Conservation (phyloP, 2,797 vertebrate species). For the Pseudochirops cupreus region DNA sequence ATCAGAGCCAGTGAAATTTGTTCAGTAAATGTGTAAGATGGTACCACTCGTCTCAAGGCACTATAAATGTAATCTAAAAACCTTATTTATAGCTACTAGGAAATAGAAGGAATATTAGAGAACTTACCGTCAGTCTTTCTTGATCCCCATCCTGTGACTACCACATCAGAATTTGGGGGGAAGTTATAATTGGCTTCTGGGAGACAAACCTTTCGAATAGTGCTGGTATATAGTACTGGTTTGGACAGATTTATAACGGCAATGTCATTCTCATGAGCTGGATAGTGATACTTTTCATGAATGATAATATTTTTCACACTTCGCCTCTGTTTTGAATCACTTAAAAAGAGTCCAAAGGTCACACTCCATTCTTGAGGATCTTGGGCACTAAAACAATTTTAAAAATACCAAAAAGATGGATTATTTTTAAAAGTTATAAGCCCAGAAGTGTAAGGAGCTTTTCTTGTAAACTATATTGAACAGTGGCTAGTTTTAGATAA, state of each 20-base stretch:
- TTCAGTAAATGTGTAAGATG: not conserved
- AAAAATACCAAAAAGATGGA: slow-evolving; percentile 55
- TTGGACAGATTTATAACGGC: slow-evolving; percentile 84
- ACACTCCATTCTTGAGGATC: slow-evolving; percentile 84
- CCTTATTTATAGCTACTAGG: not conserved
- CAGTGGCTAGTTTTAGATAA: not conserved
- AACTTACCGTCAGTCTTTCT: slow-evolving; percentile 83
- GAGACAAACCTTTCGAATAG: slow-evolving; percentile 83
- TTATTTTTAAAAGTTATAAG: slow-evolving; percentile 49
- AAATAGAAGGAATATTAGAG: not conserved
- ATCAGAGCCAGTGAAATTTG: not conserved
- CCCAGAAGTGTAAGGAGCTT: slow-evolving; percentile 29
- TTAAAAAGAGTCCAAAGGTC: slow-evolving; percentile 85
- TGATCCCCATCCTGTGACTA: slow-evolving; percentile 87
- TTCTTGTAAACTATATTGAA: slow-evolving; percentile 21
- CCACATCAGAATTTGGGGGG: slow-evolving; percentile 77
- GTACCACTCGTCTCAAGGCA: not conserved
- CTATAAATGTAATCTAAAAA: not conserved
- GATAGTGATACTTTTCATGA: slow-evolving; percentile 84
- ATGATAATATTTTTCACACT: slow-evolving; percentile 83
- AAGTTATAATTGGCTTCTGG: slow-evolving; percentile 82
- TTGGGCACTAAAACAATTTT: slow-evolving; percentile 74
- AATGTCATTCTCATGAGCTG: slow-evolving; percentile 84
- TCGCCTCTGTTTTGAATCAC: slow-evolving; percentile 72
- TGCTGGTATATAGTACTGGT: slow-evolving; percentile 80